Percentiles rank a stretch among this genome's conserved stretches.
Evolutionary conservation across 1,140 invertebrate species (phyloP).

Genomic region (Drosophila leontia): DNA sequence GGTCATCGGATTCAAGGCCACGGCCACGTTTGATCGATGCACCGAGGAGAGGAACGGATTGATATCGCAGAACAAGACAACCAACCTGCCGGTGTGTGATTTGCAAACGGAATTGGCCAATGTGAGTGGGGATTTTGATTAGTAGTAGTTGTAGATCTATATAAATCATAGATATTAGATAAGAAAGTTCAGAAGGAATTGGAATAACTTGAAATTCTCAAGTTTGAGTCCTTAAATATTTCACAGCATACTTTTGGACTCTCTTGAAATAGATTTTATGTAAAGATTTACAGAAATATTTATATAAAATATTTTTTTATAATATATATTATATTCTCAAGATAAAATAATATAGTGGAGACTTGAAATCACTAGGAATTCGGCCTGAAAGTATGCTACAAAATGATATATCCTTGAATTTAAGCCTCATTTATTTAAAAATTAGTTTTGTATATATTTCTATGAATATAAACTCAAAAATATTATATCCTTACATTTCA

Average conservation of each 20-base stretch:
- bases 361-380: neutral
- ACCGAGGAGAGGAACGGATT: slow-evolving; percentile 76
- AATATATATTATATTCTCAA: no score
- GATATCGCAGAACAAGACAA: slow-evolving; percentile 87
- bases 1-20: slow-evolving; percentile 97
- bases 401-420: neutral
- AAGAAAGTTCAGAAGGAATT: no score
- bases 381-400: neutral
- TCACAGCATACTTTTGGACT: neutral
- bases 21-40: slow-evolving; percentile 87
- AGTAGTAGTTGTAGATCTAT: neutral
- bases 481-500: neutral
- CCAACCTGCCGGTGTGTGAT: slow-evolving; percentile 90
- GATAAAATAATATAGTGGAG: neutral
- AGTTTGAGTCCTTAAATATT: neutral
- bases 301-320: no score
- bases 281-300: no score
- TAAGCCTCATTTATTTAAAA: neutral
- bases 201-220: neutral
- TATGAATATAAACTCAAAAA: no score
- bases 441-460: no score
- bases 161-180: no score
- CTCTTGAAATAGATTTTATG: neutral
- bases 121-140: slow-evolving; percentile 87
- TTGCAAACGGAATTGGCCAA: slow-evolving; percentile 94